Percentiles rank a stretch among this genome's conserved stretches.
Conservation (phyloP, 2,888 invertebrate genomes). For the Hydriomena furcata region DNA sequence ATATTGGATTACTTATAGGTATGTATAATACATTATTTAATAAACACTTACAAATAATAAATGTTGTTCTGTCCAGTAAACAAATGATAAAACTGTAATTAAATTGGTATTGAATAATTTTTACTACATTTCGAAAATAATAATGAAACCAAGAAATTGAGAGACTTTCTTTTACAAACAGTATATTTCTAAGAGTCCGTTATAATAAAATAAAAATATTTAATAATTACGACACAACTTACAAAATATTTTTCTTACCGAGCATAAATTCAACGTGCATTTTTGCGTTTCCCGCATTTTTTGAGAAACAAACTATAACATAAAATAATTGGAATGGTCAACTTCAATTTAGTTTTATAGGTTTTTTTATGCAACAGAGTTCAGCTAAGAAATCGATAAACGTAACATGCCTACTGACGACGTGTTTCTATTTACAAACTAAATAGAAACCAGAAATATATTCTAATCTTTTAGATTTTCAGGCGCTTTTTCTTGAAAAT, state of each 20-base stretch:
- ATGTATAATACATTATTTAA: too few species aligned
- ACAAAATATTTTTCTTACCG: slow-evolving; percentile 35
- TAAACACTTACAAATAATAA: slow-evolving; percentile 50
- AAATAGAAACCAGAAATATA: too few species aligned
- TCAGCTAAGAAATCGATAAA: neutral
- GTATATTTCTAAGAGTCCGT: too few species aligned
- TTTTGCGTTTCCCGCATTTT: slow-evolving; percentile 40
- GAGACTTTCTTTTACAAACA: too few species aligned
- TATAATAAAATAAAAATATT: neutral
- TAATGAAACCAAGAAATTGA: too few species aligned
- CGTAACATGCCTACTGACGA: too few species aligned
- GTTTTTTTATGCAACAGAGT: neutral
- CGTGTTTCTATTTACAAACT: too few species aligned
- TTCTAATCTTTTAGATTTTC: too few species aligned
- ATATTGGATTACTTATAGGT: too few species aligned
- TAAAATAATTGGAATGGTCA: slow-evolving; percentile 22
- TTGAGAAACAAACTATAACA: slow-evolving; percentile 5
- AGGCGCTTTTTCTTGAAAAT: too few species aligned
- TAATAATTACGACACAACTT: too few species aligned
- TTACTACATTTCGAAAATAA: too few species aligned
- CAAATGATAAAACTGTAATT: slow-evolving; percentile 49
- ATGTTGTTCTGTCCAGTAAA: slow-evolving; percentile 52
- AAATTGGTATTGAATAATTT: neutral
- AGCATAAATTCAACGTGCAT: slow-evolving; percentile 44
- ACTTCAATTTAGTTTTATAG: slow-evolving; percentile 19